Conservation (phyloP, 64 coral and sea anemone genomes). For the Montipora efflorescens region DNA sequence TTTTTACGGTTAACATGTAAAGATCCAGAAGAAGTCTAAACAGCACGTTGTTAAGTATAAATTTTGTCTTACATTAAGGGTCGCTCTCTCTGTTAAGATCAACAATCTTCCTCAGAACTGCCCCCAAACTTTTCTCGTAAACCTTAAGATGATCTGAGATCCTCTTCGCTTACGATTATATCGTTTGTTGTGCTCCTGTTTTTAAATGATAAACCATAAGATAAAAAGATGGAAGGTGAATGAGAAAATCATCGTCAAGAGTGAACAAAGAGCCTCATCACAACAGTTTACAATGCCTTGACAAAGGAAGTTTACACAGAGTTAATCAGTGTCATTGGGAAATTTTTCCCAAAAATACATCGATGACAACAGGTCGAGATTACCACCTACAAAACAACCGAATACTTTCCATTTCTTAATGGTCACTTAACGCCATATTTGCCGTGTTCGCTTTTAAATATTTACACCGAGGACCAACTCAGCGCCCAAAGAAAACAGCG, state of each 20-base stretch:
- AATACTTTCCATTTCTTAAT: slow-evolving; percentile 40
- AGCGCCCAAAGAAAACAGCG: slow-evolving; percentile 40
- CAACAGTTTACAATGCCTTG: slow-evolving; percentile 8
- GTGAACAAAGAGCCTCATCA: no score
- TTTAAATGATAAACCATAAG: neutral
- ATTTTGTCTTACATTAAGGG: no score
- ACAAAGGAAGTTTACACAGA: slow-evolving; percentile 45
- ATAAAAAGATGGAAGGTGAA: slow-evolving; percentile 27
- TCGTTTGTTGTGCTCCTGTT: slow-evolving; percentile 35
- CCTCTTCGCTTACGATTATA: neutral
- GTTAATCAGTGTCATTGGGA: slow-evolving; percentile 4
- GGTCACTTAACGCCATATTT: slow-evolving; percentile 19
- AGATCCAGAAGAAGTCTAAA: no score
- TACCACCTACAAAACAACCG: neutral
- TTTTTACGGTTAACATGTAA: neutral
- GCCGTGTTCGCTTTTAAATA: slow-evolving; percentile 14
- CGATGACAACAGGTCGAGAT: neutral
- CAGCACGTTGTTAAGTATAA: neutral
- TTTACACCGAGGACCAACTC: slow-evolving; percentile 38
- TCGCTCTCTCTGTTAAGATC: neutral
- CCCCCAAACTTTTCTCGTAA: no score
- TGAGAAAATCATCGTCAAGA: neutral
- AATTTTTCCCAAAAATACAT: neutral
- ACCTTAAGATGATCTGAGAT: no score
- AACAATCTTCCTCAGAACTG: neutral